Conservation (phyloP, 2,113 vertebrate genomes). For the Toxotes chatareus region DNA sequence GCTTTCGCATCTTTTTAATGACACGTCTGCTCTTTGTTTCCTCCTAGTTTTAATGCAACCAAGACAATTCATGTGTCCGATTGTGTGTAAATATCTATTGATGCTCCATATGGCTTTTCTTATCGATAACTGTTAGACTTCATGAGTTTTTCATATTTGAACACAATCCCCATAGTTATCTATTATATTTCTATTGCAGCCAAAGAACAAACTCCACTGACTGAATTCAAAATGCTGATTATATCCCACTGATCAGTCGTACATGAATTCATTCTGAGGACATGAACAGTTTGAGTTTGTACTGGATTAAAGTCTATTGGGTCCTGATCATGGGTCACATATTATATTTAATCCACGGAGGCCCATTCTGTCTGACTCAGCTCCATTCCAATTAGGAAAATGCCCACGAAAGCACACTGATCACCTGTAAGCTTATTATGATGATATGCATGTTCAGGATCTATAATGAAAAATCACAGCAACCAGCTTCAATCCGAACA, state of each 20-base stretch:
- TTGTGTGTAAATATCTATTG: not conserved
- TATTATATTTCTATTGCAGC: not conserved
- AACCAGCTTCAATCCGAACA: constrained; percentile 2
- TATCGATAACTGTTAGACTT: not conserved
- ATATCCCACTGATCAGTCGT: not conserved
- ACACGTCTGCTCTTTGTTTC: not conserved
- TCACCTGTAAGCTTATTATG: not conserved
- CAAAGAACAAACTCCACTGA: not conserved
- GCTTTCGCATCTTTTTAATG: not conserved
- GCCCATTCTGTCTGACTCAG: not conserved
- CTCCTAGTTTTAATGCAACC: not conserved
- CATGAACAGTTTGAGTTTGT: not conserved
- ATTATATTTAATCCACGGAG: too few relatives aligned
- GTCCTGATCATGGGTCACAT: not conserved
- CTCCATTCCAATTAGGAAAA: not conserved
- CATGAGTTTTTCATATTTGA: not conserved
- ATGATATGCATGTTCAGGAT: not conserved
- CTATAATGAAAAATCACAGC: not conserved
- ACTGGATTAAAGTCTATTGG: not conserved
- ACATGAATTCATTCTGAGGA: not conserved
- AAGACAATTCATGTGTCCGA: not conserved
- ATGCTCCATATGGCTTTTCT: not conserved
- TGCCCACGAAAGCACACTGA: not conserved
- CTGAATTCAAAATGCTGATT: not conserved
- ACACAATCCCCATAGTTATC: not conserved